Base-by-base conservation (phyloP, 2,888 invertebrate species). In the Oithona nana region DNA sequence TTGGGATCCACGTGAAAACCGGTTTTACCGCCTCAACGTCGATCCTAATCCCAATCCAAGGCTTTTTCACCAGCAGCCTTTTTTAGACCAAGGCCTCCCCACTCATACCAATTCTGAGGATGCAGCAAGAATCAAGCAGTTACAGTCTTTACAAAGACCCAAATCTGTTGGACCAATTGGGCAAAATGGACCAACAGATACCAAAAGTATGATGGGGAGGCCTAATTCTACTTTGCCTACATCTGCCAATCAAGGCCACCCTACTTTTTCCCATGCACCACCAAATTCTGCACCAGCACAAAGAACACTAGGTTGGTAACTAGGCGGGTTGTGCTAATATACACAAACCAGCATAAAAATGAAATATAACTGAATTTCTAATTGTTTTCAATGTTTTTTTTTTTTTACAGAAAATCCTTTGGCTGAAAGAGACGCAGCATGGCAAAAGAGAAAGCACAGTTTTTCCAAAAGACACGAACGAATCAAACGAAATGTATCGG, bases 51-150 rank as follows among this genome's bases (percentile, higher is more conserved):
- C 39, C 13, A 48, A 39, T 22, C 59, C 39, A 26, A 24, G 29
- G 49, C 28, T 26, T 28, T 24, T 48, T 28, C 11, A 28, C 24
- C 24, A 28, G 28, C 59, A 48, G 59, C 22, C 59, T 75, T 76
- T 76, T 76, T 76, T 76, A 75, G 75, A 70, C 71, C 73, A 74
- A 68, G 74, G 75, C 73, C 66, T 70, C 71, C 68, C 70, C 69
- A 62, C 51, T 70, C 71, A 20, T 39, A 48, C 49, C 30, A 24
- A 28, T 56, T 54, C 16, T 29, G 24, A 57, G 22, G 54, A 28
- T 50, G 6, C 28, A 24, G 28, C 6, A 6, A n/a, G n/a, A n/a
- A 39, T 28, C 26, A 16, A 28, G 60, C 51, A 28, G 51, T 51
- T 50, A 51, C 51, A 39, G 28, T 11, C 11, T 6, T 4, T 11